Evolutionary conservation across 53 echinoderm and acorn worm genomes (phyloP).

Genomic region (Apostichopus leukothele): DNA sequence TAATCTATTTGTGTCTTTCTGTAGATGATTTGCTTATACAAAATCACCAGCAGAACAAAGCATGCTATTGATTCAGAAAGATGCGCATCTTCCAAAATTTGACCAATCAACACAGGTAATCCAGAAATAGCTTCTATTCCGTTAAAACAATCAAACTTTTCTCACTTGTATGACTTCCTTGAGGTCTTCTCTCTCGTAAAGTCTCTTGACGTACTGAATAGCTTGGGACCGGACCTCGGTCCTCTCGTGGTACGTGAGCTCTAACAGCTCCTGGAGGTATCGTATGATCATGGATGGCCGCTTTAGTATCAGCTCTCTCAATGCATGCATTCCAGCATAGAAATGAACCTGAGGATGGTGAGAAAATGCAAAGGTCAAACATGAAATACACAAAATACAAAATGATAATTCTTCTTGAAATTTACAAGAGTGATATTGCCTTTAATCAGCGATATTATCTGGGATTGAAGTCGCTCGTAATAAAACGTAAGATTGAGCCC

Average conservation of each 20-base stretch:
- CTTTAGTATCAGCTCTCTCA: constrained; percentile 90
- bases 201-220: constrained; percentile 90
- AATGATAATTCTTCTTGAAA: too few species aligned
- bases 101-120: neutral
- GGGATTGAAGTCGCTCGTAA: too few species aligned
- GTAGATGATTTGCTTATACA: too few species aligned
- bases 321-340: constrained; percentile 89
- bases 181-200: constrained; percentile 87
- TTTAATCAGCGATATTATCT: too few species aligned
- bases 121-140: neutral
- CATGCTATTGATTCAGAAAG: too few species aligned
- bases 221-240: constrained; percentile 95
- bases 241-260: constrained; percentile 85
- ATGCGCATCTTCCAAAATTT: too few species aligned
- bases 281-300: constrained; percentile 77
- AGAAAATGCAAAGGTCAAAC: neutral
- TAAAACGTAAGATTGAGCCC: neutral
- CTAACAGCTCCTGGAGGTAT: constrained; percentile 85
- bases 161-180: constrained; percentile 82
- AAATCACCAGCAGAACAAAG: too few species aligned
- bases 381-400: neutral
- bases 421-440: too few species aligned
- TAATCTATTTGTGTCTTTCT: too few species aligned
- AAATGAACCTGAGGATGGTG: constrained; percentile 69
- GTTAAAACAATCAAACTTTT: neutral